A percentile compares a stretch with the other conserved stretches of the same genome.
These are phyloP conservation scores for Sisyra nigra DNA, from an alignment of 2,888 invertebrate genomes.

Conservation along the genomic window DNA sequence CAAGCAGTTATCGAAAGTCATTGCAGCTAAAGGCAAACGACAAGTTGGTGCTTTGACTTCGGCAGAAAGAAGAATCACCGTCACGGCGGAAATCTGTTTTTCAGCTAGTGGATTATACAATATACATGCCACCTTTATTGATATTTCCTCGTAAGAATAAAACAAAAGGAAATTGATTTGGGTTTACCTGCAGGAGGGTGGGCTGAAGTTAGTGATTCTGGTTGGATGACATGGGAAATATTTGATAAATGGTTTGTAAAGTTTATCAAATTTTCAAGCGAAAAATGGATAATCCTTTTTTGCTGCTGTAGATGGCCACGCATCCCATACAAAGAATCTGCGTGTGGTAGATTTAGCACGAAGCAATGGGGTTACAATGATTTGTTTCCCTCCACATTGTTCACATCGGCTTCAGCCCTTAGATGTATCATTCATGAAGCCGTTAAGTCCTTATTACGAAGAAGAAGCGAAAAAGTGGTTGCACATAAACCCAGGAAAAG, in stretches of 20 bases:
- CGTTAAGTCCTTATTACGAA: constrained; percentile 15
- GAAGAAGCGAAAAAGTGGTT: constrained; percentile 15
- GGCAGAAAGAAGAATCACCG: constrained; percentile 17
- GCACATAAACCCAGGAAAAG: constrained; percentile 15
- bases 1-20: constrained; percentile 12
- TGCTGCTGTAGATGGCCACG: not conserved
- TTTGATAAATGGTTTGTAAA: constrained; percentile 15
- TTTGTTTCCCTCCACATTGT: constrained; percentile 20
- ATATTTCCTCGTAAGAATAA: constrained; percentile 19
- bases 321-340: constrained; percentile 15
- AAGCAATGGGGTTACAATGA: constrained; percentile 17
- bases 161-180: constrained; percentile 16
- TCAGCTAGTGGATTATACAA: constrained; percentile 16
- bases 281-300: too few species aligned
- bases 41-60: constrained; percentile 14
- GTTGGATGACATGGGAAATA: constrained; percentile 17
- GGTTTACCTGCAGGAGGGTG: constrained; percentile 17
- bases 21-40: constrained; percentile 12
- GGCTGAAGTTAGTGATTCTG: constrained; percentile 16
- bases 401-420: constrained; percentile 17
- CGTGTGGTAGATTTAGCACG: constrained; percentile 17
- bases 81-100: constrained; percentile 17
- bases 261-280: constrained; percentile 12
- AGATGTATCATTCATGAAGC: constrained; percentile 16
- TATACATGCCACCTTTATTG: constrained; percentile 17